Evolutionary conservation across 2,113 vertebrate species (phyloP), one percentile per base, ranked within the genome.

Genomic region (Pardalotus punctatus): DNA sequence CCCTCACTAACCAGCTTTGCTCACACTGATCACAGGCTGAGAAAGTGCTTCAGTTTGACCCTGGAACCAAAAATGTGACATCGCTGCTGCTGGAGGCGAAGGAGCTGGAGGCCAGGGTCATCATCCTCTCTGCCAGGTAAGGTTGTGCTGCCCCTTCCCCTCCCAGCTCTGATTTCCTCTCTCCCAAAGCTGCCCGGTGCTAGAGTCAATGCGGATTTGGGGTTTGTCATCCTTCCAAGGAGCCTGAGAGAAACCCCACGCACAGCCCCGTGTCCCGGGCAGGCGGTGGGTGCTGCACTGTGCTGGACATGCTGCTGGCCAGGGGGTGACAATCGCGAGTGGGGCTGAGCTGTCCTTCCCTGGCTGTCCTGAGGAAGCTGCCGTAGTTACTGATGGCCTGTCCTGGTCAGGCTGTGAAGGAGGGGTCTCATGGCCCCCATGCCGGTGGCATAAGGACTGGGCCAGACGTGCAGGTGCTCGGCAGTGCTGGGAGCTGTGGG

Each of bases 31-130:
- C 98, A 95, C 99, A 99, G 99, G 99, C 99, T 81, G 99, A 99
- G 98, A 99, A 99, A 98, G 99, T 99, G 97, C 99, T 99, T 97
- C 99, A 99, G 98, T 99, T 99, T 96, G 99, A 99, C 97, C 99
- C 98, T 0, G 98, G 99, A 90, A 99, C 99, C 97, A 99, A 99
- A 98, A 99, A 99, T 9, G 98, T 99, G 98, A 99, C 99, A 4
- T 99, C 99, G 6, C 97, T 99, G 98, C 98, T 99, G 96, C 98
- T 99, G 97, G 99, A 99, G 97, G 99, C 99, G 0, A 99, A 99
- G 96, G 99, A 99, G 96, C 98, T 99, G 98, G 99, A 99, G 98
- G 99, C 99, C 80, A 97, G 99, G 2, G 99, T 99, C 96, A 99
- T 99, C 97, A 99, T 99, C 96, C 99, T 99, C 47, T 99, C 99